phyloP scores from a whole-genome alignment of 1,140 invertebrate species.

The Helicoverpa armigera region DNA sequence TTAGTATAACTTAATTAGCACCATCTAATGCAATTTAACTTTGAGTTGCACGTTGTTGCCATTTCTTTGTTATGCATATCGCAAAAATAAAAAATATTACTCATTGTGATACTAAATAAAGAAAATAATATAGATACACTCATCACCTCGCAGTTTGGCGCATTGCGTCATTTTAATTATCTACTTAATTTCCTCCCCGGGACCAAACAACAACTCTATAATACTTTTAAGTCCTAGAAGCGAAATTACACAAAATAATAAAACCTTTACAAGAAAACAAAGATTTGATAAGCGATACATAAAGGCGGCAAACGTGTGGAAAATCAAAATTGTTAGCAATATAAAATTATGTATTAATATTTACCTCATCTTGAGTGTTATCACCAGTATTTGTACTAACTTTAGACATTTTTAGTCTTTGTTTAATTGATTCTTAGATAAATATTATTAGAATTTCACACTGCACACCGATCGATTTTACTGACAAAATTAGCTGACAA shows the following conservation, averaged over 20 bases:
- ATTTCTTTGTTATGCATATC: neutral
- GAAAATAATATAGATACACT: neutral
- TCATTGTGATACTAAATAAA: slow-evolving; percentile 19
- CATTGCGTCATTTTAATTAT: slow-evolving; percentile 50
- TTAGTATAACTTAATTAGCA: neutral
- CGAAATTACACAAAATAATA: neutral
- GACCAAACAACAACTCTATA: neutral
- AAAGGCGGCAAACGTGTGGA: slow-evolving; percentile 41
- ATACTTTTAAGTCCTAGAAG: neutral
- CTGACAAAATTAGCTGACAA: slow-evolving; percentile 19
- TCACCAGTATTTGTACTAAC: slow-evolving; percentile 84
- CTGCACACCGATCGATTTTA: slow-evolving; percentile 39
- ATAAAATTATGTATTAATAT: slow-evolving; percentile 22
- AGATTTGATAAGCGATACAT: slow-evolving; percentile 1
- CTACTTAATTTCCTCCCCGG: neutral
- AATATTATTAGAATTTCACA: slow-evolving; percentile 15
- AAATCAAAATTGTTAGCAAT: neutral
- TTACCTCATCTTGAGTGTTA: slow-evolving; percentile 88
- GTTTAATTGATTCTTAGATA: slow-evolving; percentile 24
- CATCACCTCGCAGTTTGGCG: slow-evolving; percentile 38
- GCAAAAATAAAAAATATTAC: neutral
- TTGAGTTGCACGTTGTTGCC: neutral
- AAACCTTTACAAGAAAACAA: slow-evolving; percentile 6
- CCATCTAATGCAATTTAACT: neutral
- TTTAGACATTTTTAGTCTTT: slow-evolving; percentile 66